These are phyloP conservation scores for Bettongia penicillata DNA, from an alignment of 2,113 vertebrate genomes.

Conservation along the genomic window DNA sequence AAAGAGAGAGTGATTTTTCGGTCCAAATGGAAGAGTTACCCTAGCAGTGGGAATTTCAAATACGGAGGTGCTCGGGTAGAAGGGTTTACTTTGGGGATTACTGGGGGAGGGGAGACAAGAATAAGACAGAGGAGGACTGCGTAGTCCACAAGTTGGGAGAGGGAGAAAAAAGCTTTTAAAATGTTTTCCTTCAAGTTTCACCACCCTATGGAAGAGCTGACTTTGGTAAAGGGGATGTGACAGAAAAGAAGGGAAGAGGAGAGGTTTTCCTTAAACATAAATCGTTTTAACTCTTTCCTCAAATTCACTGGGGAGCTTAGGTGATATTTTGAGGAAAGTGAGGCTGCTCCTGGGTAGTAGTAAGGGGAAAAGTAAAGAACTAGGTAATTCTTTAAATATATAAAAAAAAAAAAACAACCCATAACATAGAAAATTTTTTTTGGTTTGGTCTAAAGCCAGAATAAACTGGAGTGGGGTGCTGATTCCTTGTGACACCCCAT, in stretches of 20 bases:
- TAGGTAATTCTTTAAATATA: not conserved
- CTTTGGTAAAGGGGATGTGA: not conserved
- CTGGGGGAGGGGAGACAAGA: rapidly evolving
- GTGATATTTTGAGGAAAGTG: not conserved
- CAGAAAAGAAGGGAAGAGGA: not conserved
- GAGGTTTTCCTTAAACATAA: not conserved
- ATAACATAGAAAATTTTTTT: too few species aligned
- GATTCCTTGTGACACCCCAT: too few species aligned
- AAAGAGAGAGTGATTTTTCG: not conserved
- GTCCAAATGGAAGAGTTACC: not conserved
- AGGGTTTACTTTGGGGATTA: not conserved
- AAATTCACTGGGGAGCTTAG: not conserved
- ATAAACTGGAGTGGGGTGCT: too few species aligned
- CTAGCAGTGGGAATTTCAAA: not conserved
- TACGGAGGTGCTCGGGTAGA: not conserved
- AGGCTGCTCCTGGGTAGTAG: not conserved
- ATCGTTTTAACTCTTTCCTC: not conserved
- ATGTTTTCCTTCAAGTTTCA: not conserved
- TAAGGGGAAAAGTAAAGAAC: not conserved
- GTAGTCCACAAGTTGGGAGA: too few species aligned
- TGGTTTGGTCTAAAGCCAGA: too few species aligned
- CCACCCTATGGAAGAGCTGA: not conserved
- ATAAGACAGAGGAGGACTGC: not conserved
- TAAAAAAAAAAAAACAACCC: too few species aligned
- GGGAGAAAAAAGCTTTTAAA: not conserved